A percentile compares a stretch with the other conserved stretches of the same genome.
phyloP scores from a whole-genome alignment of 2,113 vertebrate genomes.

The Ariopsis seemanni region DNA sequence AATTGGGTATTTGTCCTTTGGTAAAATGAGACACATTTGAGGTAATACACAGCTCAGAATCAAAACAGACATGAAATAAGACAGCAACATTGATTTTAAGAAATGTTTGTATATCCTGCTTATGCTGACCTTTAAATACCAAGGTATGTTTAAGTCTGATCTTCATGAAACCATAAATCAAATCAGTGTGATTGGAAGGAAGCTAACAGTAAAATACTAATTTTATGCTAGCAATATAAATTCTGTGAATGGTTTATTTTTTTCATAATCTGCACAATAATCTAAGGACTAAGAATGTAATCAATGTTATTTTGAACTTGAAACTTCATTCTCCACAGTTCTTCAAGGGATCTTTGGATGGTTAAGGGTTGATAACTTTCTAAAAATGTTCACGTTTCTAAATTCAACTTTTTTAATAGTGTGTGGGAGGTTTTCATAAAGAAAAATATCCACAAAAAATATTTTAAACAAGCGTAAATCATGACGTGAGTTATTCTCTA shows the following conservation, averaged over 20 bases:
- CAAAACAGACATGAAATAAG: background rate
- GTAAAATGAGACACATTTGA: background rate
- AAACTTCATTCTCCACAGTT: background rate
- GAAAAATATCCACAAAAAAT: background rate
- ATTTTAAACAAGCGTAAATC: background rate
- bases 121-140: background rate
- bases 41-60: background rate
- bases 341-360: background rate
- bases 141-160: background rate
- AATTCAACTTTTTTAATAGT: background rate
- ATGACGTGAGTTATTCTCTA: background rate
- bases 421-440: background rate
- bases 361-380: background rate
- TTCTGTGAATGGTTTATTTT: background rate
- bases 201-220: background rate
- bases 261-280: background rate
- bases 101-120: background rate
- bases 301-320: background rate
- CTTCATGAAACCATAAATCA: background rate
- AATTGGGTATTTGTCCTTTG: background rate
- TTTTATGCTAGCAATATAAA: background rate
- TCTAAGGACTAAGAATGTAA: background rate
- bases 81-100: background rate
- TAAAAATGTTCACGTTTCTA: background rate
- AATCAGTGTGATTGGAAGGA: too few relatives aligned